Conservation (phyloP, 2,797 vertebrate species). For the Bradypus variegatus region DNA sequence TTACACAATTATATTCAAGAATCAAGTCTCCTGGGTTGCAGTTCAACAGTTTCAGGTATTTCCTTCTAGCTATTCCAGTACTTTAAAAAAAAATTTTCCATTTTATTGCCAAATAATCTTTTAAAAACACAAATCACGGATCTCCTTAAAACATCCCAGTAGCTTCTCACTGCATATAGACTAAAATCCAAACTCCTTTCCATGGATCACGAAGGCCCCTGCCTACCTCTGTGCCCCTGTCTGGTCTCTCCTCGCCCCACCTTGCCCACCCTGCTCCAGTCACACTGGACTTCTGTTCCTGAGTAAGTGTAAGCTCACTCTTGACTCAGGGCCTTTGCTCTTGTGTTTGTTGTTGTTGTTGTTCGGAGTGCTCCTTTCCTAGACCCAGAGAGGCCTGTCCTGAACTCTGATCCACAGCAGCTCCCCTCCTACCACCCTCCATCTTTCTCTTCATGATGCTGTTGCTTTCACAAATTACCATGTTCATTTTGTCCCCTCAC, state of each 20-base stretch:
- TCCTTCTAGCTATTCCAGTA: too few species aligned
- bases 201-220: neutral
- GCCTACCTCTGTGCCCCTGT: neutral
- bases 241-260: neutral
- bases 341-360: neutral
- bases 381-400: neutral
- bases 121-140: neutral
- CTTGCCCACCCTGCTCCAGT: neutral
- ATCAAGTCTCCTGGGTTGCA: too few species aligned
- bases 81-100: too few species aligned
- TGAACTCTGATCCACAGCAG: neutral
- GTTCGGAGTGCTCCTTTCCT: neutral
- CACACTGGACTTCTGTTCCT: neutral
- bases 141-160: neutral
- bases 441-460: neutral
- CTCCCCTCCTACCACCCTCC: neutral
- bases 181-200: neutral
- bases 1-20: too few species aligned
- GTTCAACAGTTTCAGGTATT: too few species aligned
- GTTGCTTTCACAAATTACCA: neutral
- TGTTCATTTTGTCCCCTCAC: neutral
- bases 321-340: neutral
- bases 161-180: neutral
- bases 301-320: fast-evolving
- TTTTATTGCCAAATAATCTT: neutral